Percentiles rank a stretch among this genome's conserved stretches.
These are phyloP conservation scores for Atherinosoma microstoma DNA, from an alignment of 2,797 vertebrate species.

Conservation along the genomic window DNA sequence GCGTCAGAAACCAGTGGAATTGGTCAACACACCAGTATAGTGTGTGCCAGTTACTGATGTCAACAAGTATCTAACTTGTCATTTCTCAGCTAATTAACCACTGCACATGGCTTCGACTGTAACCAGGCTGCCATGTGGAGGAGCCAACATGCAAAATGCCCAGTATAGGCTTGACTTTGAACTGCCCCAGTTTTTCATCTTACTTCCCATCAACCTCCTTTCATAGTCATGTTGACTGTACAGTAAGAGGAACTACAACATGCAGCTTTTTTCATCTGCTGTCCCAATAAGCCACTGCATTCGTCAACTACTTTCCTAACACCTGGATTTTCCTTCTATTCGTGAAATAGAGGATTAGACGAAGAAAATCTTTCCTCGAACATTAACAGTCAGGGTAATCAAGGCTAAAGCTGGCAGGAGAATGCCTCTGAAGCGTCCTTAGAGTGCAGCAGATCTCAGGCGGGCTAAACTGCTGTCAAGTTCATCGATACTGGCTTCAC, in stretches of 20 bases:
- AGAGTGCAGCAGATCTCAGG: conserved; percentile 65
- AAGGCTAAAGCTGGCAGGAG: conserved; percentile 45
- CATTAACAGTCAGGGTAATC: conserved; percentile 55
- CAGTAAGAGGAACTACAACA: not conserved
- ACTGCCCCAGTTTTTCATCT: conserved; percentile 27
- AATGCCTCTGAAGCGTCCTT: conserved; percentile 58
- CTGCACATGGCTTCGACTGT: not conserved
- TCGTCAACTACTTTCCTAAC: not conserved
- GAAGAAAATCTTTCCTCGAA: conserved; percentile 17
- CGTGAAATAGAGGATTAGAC: conserved; percentile 21
- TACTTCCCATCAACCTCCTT: conserved; percentile 26
- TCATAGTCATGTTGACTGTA: conserved; percentile 19
- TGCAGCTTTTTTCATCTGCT: not conserved
- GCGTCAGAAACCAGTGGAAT: not conserved
- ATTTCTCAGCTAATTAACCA: conserved; percentile 47
- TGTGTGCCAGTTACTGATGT: conserved; percentile 39
- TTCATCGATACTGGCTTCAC: conserved; percentile 74
- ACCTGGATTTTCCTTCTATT: conserved; percentile 5
- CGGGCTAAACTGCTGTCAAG: conserved; percentile 79
- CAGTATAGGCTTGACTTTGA: conserved; percentile 10
- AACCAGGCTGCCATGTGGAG: conserved; percentile 23
- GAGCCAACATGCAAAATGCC: conserved; percentile 6
- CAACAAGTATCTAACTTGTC: conserved; percentile 24
- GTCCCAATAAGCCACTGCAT: not conserved
- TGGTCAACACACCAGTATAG: conserved; percentile 10